Evolutionary conservation across 2,113 vertebrate species (phyloP), one percentile per base, ranked within the genome.

Genomic region (Oncorhynchus kisutch): DNA sequence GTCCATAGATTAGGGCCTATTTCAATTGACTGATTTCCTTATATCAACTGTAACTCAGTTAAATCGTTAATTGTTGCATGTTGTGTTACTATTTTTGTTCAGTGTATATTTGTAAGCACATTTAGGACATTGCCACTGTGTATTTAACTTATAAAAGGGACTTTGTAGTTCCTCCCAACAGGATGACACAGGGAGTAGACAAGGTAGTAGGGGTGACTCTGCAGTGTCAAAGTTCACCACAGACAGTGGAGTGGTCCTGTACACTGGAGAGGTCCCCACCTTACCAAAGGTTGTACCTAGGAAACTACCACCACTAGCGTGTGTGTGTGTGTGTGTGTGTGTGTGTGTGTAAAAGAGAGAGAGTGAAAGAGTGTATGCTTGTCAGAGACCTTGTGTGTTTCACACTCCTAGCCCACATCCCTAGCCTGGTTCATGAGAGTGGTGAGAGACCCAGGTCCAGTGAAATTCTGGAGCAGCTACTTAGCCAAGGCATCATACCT

Each of bases 401-500:
- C 24, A 20, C 5, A 73, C 57, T 88, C 73, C 39, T 11, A 78
- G 18, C 62, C 57, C 73, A 0, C 0, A 77, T 69, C 78, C 74
- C 74, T 39, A 77, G 85, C 66, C 73, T 92, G 2, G 62, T 72
- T 71, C 85, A 82, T 70, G 83, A 90, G 85, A 12, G 9, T 45
- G 64, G 69, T 27, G 90, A 92, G 67, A 90, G 92, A 48, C 91
- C 81, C 20, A 90, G 91, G 39, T 94, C 95, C 80, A 93, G 91
- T 67, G 94, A 95, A 8, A 94, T 97, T 80, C 90, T 96, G 81
- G 90, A 96, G 78, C 94, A 98, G 83, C 88, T 96, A 70, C 92
- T 92, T 76, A 91, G 82, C 65, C 92, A 96, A 81, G 94, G 95
- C 76, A 95, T 96, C 89, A 95, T 96, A 80, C 91, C 93, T 59